These are phyloP conservation scores for Dorcus hopei DNA, from an alignment of 2,888 invertebrate species.

Conservation along the genomic window DNA sequence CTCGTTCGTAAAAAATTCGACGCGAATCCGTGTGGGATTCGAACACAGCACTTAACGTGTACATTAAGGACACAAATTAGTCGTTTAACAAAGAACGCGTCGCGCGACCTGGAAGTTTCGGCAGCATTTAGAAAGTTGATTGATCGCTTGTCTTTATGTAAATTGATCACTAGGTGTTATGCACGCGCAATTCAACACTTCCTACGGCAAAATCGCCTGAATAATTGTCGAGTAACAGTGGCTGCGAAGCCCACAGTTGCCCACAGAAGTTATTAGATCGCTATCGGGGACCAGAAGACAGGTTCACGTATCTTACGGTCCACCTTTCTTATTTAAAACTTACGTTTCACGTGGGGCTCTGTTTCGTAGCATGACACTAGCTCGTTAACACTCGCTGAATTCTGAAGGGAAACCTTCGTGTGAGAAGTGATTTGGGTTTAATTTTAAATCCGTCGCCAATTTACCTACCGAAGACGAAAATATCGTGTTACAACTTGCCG, in stretches of 20 bases:
- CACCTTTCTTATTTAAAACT: conserved; percentile 13
- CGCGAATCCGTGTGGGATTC: too few relatives aligned
- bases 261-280: conserved; percentile 29
- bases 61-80: conserved; percentile 23
- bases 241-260: conserved; percentile 28
- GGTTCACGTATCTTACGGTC: conserved; percentile 20
- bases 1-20: too few relatives aligned
- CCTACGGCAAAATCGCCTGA: conserved; percentile 32
- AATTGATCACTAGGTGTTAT: conserved; percentile 31
- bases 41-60: conserved; percentile 8
- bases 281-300: conserved; percentile 23
- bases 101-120: conserved; percentile 21
- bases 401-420: neutral
- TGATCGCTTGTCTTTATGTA: conserved; percentile 28
- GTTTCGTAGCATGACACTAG: conserved; percentile 10
- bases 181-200: conserved; percentile 32
- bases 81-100: conserved; percentile 5
- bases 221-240: conserved; percentile 31
- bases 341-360: too few relatives aligned
- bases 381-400: conserved; percentile 16
- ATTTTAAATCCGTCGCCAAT: conserved; percentile 13
- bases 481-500: too few relatives aligned
- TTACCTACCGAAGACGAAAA: too few relatives aligned
- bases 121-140: conserved; percentile 31
- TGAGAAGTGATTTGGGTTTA: conserved; percentile 7